Percentiles rank a stretch among this genome's conserved stretches.
phyloP scores from a whole-genome alignment of 2,888 invertebrate genomes.

The Trichacis sp. region DNA sequence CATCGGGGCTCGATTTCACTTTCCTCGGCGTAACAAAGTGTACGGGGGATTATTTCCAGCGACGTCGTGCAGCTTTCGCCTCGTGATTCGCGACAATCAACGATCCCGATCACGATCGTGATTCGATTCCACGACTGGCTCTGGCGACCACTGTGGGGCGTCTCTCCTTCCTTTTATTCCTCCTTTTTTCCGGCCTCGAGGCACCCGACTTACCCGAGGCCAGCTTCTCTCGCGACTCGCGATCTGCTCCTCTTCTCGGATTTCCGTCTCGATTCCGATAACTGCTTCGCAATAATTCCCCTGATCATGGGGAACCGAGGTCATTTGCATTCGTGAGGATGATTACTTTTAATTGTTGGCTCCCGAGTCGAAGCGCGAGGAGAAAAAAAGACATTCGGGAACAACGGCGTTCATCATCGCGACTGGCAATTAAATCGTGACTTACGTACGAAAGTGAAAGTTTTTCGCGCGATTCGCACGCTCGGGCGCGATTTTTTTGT shows the following conservation, averaged over 20 bases:
- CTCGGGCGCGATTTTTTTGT: not conserved
- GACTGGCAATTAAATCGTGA: constrained; percentile 11
- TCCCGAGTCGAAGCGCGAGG: constrained; percentile 5
- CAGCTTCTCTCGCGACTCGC: constrained; percentile 29
- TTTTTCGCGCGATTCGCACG: not conserved
- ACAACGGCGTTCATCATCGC: constrained; percentile 1
- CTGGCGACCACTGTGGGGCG: constrained; percentile 17
- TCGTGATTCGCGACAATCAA: constrained; percentile 39
- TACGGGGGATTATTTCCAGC: constrained; percentile 16
- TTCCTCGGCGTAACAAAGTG: constrained; percentile 5
- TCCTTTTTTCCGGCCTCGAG: constrained; percentile 34
- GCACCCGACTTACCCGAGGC: constrained; percentile 19
- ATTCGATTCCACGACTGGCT: constrained; percentile 26
- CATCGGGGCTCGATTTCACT: constrained; percentile 9
- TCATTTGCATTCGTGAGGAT: no score
- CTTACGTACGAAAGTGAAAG: constrained; percentile 4
- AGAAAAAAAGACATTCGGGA: not conserved
- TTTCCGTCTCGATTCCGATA: constrained; percentile 39
- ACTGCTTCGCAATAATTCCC: constrained; percentile 31
- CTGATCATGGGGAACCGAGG: constrained; percentile 37
- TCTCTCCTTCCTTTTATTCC: constrained; percentile 19
- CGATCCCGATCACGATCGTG: constrained; percentile 37
- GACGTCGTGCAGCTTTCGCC: constrained; percentile 34
- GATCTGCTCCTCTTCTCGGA: constrained; percentile 34
- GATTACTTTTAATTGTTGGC: constrained; percentile 19